Evolutionary conservation across 2,888 invertebrate species (phyloP).

Genomic region (Zele albiditarsus): DNA sequence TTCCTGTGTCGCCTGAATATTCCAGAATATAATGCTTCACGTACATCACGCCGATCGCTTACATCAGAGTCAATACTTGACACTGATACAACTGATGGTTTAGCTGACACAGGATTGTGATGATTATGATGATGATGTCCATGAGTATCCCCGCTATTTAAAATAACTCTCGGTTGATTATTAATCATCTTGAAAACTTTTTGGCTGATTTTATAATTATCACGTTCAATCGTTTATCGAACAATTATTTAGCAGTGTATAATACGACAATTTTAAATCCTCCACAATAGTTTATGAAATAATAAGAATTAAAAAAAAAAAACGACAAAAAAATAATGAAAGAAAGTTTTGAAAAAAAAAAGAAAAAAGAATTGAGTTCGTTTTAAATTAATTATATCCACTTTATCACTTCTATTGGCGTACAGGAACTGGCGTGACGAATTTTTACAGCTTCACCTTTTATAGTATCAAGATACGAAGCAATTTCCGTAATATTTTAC

Average conservation of each 20-base stretch:
- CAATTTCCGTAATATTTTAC: background rate
- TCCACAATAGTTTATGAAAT: background rate
- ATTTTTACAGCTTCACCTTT: background rate
- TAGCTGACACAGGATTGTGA: slow-evolving; percentile 63
- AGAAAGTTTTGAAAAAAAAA: background rate
- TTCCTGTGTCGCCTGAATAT: slow-evolving; percentile 71
- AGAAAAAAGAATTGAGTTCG: too few relatives aligned
- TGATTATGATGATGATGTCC: slow-evolving; percentile 59
- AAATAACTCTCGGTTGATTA: slow-evolving; percentile 67
- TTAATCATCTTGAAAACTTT: slow-evolving; percentile 64
- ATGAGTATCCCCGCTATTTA: slow-evolving; percentile 62
- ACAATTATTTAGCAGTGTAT: background rate
- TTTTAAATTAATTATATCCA: too few relatives aligned
- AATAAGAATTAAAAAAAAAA: background rate
- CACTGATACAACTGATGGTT: slow-evolving; percentile 68
- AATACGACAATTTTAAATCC: background rate
- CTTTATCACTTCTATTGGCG: background rate
- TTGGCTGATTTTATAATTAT: background rate
- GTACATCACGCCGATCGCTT: slow-evolving; percentile 68
- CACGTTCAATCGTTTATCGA: slow-evolving; percentile 2
- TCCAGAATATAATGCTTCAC: slow-evolving; percentile 70
- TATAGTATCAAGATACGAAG: background rate
- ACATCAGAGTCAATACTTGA: slow-evolving; percentile 71
- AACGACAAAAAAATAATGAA: background rate
- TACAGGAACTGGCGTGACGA: background rate